Evolutionary conservation across 2,888 invertebrate genomes (phyloP).

Genomic region (Tetropium fuscum): DNA sequence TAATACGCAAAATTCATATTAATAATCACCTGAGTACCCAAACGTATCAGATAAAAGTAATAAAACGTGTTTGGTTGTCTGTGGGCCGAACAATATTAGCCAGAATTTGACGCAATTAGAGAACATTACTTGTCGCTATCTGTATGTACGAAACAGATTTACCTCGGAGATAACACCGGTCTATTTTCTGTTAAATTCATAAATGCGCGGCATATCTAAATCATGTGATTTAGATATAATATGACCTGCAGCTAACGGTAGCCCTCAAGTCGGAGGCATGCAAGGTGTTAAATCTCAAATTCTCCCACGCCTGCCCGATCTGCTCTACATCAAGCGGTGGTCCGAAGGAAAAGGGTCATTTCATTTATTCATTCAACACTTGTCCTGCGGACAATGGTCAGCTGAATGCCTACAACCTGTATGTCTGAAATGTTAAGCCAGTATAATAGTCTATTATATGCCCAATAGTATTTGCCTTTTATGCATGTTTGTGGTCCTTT

Average conservation of each 20-base stretch:
- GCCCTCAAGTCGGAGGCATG: constrained; percentile 9
- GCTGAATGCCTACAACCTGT: constrained; percentile 44
- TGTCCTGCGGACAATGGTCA: constrained; percentile 56
- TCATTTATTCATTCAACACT: constrained; percentile 45
- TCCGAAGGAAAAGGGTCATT: constrained; percentile 44
- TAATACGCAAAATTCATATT: background rate
- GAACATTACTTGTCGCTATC: background rate
- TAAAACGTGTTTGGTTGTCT: background rate
- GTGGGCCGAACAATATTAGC: background rate
- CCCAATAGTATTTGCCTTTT: constrained; percentile 24
- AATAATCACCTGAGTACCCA: background rate
- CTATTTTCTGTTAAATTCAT: background rate
- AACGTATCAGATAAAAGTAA: constrained; percentile 7
- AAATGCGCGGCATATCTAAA: background rate
- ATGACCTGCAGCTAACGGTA: constrained; percentile 18
- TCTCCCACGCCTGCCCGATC: constrained; percentile 43
- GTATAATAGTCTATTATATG: constrained; percentile 21
- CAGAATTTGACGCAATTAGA: background rate
- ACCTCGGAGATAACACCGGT: background rate
- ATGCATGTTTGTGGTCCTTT: constrained; percentile 18
- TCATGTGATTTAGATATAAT: background rate
- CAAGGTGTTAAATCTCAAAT: constrained; percentile 42
- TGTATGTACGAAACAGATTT: background rate
- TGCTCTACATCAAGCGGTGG: constrained; percentile 41
- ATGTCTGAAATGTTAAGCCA: constrained; percentile 15